phyloP scores from a whole-genome alignment of 1,140 invertebrate species.

The Archivesica marissinica region DNA sequence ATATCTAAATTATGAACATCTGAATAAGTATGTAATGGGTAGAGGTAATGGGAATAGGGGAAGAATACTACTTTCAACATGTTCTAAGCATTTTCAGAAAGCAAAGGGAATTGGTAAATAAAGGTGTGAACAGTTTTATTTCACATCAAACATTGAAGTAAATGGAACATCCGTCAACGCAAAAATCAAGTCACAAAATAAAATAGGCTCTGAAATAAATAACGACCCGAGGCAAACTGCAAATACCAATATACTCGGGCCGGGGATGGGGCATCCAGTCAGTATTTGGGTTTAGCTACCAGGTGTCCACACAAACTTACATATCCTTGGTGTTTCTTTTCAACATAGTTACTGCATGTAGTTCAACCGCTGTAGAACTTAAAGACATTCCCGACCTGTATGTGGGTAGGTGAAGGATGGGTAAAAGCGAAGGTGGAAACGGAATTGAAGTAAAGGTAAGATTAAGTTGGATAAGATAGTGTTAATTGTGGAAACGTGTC shows the following conservation, averaged over 20 bases:
- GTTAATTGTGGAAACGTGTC: no score
- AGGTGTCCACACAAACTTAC: conserved; percentile 7
- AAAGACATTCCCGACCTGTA: not conserved
- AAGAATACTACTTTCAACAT: no score
- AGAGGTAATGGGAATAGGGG: no score
- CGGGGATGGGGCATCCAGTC: not conserved
- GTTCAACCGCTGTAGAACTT: not conserved
- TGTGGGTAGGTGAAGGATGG: not conserved
- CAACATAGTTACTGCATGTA: not conserved
- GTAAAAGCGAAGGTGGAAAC: no score
- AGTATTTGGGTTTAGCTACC: not conserved
- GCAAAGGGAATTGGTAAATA: not conserved
- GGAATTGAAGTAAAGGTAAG: no score
- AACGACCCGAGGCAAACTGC: not conserved
- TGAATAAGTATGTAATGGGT: no score
- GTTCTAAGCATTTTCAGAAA: not conserved
- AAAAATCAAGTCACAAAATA: not conserved
- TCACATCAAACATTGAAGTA: not conserved
- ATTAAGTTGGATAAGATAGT: no score
- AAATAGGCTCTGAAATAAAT: not conserved
- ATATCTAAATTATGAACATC: no score
- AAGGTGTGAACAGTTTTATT: not conserved
- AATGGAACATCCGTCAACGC: not conserved
- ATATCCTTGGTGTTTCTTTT: not conserved
- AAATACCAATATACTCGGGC: conserved; percentile 9